Conservation (phyloP, 2,888 invertebrate genomes). For the Luperina testacea region DNA sequence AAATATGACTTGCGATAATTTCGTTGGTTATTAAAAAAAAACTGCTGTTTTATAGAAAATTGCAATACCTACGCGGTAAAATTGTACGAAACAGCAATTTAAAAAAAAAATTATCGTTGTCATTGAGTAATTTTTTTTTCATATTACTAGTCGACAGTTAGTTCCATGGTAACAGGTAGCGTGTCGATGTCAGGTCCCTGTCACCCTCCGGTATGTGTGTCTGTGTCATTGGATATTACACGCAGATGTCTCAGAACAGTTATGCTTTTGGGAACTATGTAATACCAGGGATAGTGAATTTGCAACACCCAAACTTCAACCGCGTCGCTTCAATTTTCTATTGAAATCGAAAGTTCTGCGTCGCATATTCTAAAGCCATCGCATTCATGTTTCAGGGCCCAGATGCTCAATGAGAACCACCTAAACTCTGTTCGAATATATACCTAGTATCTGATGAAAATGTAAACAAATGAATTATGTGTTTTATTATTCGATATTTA, state of each 20-base stretch:
- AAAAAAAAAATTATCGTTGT: no score
- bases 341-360: constrained; percentile 2
- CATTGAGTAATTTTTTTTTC: no score
- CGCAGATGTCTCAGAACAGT: not conserved
- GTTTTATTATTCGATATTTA: not conserved
- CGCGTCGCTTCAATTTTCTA: not conserved
- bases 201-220: not conserved
- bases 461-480: not conserved
- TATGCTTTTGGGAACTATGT: no score
- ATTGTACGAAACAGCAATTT: no score
- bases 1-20: no score
- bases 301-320: not conserved
- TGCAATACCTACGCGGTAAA: no score
- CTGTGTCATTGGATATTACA: not conserved
- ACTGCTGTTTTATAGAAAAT: no score
- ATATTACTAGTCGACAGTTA: no score
- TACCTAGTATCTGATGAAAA: not conserved
- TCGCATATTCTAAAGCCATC: not conserved
- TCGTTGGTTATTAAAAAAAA: no score
- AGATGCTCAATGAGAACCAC: not conserved
- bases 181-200: no score
- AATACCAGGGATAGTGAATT: not conserved
- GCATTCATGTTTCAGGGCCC: not conserved
- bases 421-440: not conserved
- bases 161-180: no score